Base-by-base conservation (phyloP, 2,888 invertebrate genomes). In the Ctenicera cuprea region DNA sequence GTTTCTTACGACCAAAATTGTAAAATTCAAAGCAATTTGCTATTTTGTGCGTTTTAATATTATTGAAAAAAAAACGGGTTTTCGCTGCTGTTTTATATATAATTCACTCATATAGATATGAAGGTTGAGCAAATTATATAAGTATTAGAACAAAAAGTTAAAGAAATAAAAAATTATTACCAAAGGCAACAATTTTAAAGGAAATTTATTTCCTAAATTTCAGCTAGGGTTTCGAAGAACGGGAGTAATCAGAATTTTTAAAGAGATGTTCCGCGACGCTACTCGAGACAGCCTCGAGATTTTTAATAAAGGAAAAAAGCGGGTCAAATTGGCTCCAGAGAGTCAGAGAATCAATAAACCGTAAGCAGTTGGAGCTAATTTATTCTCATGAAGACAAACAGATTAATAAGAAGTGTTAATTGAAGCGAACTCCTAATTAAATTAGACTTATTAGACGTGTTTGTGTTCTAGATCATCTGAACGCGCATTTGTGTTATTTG, bases 361-460 rank as follows among this genome's bases (percentile, higher is more conserved):
- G 63, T 64, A 22, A 72, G 62, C 65, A 66, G 63, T 62, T 64
- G 54, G 59, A 74, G 57, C 62, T 74, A 75, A 75, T 75, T 75
- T 75, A 75, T 75, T 75, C 75, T 67, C 57, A 67, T 57, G 59
- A 76, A 73, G 73, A 76, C 76, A 76, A 76, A 76, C 73, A 76
- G 65, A 73, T 76, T 76, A 76, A 76, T 76, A 76, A 76, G 73
- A 73, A 75, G 76, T 73, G 76, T 73, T 76, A 76, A 76, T 76
- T 76, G 76, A 76, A 77, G 75, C 54, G 74, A 70, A 66, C 65
- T 75, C 80, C 83, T 85, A 86, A 86, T 86, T 85, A 81, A 80
- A 80, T 81, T 81, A 81, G 79, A 78, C 76, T 78, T 78, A 81
- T 80, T 81, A 81, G 76, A 77, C 79, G 78, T 79, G 78, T 79